These are phyloP conservation scores for Ormyrus pomaceus DNA, from an alignment of 2,888 invertebrate genomes.

Conservation along the genomic window DNA sequence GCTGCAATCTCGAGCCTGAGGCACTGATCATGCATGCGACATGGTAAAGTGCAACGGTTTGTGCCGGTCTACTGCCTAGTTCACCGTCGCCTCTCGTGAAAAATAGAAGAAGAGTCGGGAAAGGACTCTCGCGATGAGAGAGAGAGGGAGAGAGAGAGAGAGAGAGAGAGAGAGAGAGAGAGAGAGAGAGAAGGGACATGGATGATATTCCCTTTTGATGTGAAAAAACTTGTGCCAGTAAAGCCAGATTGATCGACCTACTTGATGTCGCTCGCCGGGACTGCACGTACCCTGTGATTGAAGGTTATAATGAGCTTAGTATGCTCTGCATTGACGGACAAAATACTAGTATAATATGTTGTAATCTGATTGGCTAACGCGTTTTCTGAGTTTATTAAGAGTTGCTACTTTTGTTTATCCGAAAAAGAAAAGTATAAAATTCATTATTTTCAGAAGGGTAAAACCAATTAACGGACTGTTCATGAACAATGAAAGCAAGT, in stretches of 20 bases:
- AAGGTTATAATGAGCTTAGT: constrained; percentile 36
- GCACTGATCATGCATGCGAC: constrained; percentile 50
- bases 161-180: neutral
- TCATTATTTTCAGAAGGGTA: too few relatives aligned
- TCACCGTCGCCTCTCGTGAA: too few relatives aligned
- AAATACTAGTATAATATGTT: too few relatives aligned
- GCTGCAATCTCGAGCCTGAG: neutral
- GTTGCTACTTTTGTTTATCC: too few relatives aligned
- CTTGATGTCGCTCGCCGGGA: constrained; percentile 15
- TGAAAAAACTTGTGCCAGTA: constrained; percentile 3
- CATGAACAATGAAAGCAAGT: too few relatives aligned
- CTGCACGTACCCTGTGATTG: neutral
- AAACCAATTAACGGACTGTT: too few relatives aligned
- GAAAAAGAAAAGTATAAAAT: too few relatives aligned
- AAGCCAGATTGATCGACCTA: constrained; percentile 48
- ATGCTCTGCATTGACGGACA: too few relatives aligned
- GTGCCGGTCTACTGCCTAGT: constrained; percentile 25
- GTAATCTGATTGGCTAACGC: too few relatives aligned
- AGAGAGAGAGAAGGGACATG: neutral
- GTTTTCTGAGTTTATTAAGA: too few relatives aligned
- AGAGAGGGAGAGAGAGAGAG: neutral
- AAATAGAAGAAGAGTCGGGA: neutral
- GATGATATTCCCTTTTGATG: constrained; percentile 14
- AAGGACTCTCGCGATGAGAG: neutral
- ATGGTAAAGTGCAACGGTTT: constrained; percentile 39